Base-by-base conservation (phyloP, 2,888 invertebrate genomes). In the Macropis europaea region DNA sequence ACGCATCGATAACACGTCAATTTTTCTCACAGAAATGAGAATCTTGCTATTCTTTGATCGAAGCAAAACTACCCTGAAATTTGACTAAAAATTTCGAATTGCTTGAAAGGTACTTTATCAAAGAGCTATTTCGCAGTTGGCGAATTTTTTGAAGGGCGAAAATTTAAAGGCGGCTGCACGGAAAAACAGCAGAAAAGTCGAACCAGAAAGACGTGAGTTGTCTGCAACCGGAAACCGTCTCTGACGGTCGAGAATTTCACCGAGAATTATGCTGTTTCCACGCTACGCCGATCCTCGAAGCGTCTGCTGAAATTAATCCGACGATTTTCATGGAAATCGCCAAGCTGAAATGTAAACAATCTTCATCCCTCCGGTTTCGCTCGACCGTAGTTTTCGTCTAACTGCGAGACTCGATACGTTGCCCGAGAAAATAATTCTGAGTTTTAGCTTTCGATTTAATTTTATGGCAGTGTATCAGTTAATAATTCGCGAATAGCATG, bases 291-390 rank as follows among this genome's bases (percentile, higher is more conserved):
- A 47, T 48, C 22, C 22, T 15, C n/a, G 28, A 4, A 28, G 15
- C 45, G 34, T 47, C 38, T 40, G 38, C 28, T 30, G 15, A 56
- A 63, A 56, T 63, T 63, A 63, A 38, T 56, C 38, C 56, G 56
- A 28, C 43, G 42, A 50, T 61, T 61, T 53, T 61, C 17, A 53
- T 53, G 61, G 54, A 56, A 56, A 56, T 53, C 36, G 30, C 36
- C 7, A n/a, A 11, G 17, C 13, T 15, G 22, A 17, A 38, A 28
- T 36, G 22, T 45, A 63, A 63, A 56, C 62, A 47, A 56, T 53
- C 45, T 30, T 19, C 38, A 7, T 9, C n/a, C n/a, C n/a, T n/a
- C n/a, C n/a, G n/a, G n/a, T n/a, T n/a, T n/a, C n/a, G n/a, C n/a
- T n/a, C n/a, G n/a, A n/a, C n/a, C n/a, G n/a, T n/a, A n/a, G n/a